Evolutionary conservation across 2,797 vertebrate genomes (phyloP), one percentile per base, ranked within the genome.

Genomic region (Crax fasciolata): DNA sequence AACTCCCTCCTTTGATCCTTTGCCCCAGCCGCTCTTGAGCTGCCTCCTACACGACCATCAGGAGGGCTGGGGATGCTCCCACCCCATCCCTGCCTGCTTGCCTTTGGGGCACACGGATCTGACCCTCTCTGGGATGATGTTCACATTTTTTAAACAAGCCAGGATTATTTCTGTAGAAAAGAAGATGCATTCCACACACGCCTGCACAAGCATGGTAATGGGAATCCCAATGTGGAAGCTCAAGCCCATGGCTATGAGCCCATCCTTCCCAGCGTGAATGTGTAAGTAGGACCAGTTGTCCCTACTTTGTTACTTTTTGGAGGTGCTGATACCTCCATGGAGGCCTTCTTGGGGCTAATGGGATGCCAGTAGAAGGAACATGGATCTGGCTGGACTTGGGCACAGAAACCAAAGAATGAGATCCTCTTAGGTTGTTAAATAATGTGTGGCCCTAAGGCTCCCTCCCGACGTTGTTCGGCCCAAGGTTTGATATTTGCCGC

Each of bases 401-500:
- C 4, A 5, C 10, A 6, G 39, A 32, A 80, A 15, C 25, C 21
- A 18, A 61, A 44, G 71, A n/a, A 44, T 27, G 9, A 32, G 55
- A 65, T 41, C 3, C 35, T 28, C 35, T 82, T 93, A 62, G 61
- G 14, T 2, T 18, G 83, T 67, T 49, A 87, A 62, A 27, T 19
- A 10, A 14, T 0, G 13, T 11, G 20, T 2, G 35, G 62, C 74
- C 59, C 4, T 19, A 5, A 81, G 76, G 87, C 54, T 95, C 78
- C 89, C 23, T 77, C 38, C 3, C 4, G 13, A 73, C 72, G 76
- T 73, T 9, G 10, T 66, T 93, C 95, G 88, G 70, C 92, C 85
- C 80, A 5, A 81, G 79, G 87, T 87, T 90, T 96, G 96, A 96
- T 97, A 95, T 97, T 97, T 97, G 97, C 97, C 87, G 66, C 88